Base-by-base conservation (phyloP, 2,888 invertebrate genomes). In the Oconnorella tubifera region DNA sequence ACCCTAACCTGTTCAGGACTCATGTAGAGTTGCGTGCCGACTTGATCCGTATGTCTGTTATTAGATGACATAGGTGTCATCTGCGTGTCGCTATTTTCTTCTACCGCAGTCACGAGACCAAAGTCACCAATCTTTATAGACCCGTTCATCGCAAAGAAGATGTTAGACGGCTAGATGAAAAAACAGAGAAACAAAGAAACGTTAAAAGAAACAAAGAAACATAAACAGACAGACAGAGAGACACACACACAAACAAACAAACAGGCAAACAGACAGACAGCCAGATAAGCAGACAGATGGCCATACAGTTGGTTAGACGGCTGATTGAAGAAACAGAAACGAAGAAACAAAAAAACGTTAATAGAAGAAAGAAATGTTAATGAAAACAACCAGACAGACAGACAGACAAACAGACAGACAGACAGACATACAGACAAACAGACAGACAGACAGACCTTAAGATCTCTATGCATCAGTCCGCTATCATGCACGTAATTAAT, bases 111-210 rank as follows among this genome's bases (percentile, higher is more conserved):
- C 14, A 93, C 98, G n/a, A 99, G 86, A 0, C 98, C 98, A 84
- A 99, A 98, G 84, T 99, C 98, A 0, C 98, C 98, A 63, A 99
- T 91, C 85, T 98, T 98, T 6, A 98, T 88, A 76, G 87, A 86
- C 1, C 91, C 91, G 80, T 95, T 92, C 70, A 89, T 86, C 0
- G 94, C 90, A 82, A 98, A 97, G 83, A 98, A 92, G 74, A 93
- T 92, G 80, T 93, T 93, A 68, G 91, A 90, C 0, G 92, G 92
- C 87, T 88, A 78, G 71, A 84, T 84, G 68, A 33, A n/a, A n/a
- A n/a, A n/a, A 27, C 25, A 6, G n/a, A n/a, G n/a, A n/a, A n/a
- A n/a, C n/a, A n/a, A n/a, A n/a, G n/a, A n/a, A n/a, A n/a, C n/a
- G n/a, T n/a, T n/a, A n/a, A n/a, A n/a, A n/a, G n/a, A n/a, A n/a